Evolutionary conservation across 2,113 vertebrate species (phyloP), one percentile per base, ranked within the genome.

Genomic region (Bubalus kerabau): DNA sequence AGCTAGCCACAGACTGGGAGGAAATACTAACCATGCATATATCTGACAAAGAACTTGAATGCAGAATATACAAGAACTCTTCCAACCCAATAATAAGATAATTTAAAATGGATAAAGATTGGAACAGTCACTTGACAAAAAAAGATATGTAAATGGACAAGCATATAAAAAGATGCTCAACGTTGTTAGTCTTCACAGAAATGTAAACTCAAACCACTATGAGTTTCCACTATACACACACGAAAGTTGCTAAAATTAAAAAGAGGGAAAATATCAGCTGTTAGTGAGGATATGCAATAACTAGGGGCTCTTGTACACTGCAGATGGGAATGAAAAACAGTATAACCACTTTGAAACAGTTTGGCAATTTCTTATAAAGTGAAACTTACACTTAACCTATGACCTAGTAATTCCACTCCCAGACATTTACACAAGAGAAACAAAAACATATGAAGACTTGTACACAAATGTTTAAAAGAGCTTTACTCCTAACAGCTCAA

Each of bases 381-480:
- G 57, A 96, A 87, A 85, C 43, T 50, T 48, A 54, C 6, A 71
- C 56, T 89, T 93, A 48, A 94, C 87, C 62, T 52, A 40, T 28
- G 87, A 95, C 40, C 40, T 67, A 83, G 76, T 60, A 86, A 94
- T 43, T 60, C 48, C 21, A 83, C 52, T 48, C 67, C 32, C 17
- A 56, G 86, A 78, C 60, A 82, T 36, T 94, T 56, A 76, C 54
- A 76, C 59, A 81, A 90, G 46, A 92, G 82, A 87, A 59, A 89
- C 14, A 81, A 95, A 94, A 94, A 84, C 43, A 76, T 3, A 87
- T 36, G 74, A 36, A 92, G 82, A 71, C 56, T 23, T 43, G 13
- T 21, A 60, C 48, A 85, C 0, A 3, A 78, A 50, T 48, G 57
- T 56, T 94, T 86, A 67, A 24, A 46, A 62, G 52, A 84, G 80